Base-by-base conservation (phyloP, 1,140 invertebrate species). In the Drosophila pectinifera region DNA sequence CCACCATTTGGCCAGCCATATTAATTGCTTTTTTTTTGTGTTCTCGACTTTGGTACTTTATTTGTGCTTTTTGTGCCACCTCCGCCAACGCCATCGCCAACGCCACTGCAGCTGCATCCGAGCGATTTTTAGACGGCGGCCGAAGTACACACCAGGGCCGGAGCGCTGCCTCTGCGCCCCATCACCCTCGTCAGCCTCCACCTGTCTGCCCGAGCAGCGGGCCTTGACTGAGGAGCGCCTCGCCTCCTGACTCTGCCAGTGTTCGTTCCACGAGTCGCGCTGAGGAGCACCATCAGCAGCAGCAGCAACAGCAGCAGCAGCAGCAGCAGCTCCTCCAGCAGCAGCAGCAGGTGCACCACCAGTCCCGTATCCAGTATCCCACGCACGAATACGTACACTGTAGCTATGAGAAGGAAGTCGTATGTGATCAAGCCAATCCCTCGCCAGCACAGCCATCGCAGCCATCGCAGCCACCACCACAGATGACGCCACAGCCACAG, bases 111-210 rank as follows among this genome's bases (percentile, higher is more conserved):
- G 94, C 93, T 94, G 94, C 94, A 81, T 94, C 93, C 90, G 94
- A 95, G 93, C 94, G 93, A 92, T 94, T 93, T 94, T 94, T 94
- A 92, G 93, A 93, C 93, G 94, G 90, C 91, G 90, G 85, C 89
- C 85, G 89, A 92, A 92, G 83, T 92, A 91, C 86, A 89, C 91
- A 91, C 77, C 91, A 92, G 86, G 91, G 82, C 89, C 91, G 90
- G 90, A 92, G 74, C 90, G 91, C 73, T 92, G 91, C 80, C 84
- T 92, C 90, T 92, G 91, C 67, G 91, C 92, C 91, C 91, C 92
- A 92, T 92, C 92, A 92, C 91, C 91, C 85, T 92, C 92, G 91
- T 92, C 92, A 92, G 91, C 92, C 90, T 92, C 88, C 82, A 92
- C 91, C 91, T 92, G 91, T 72, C 73, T 92, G 90, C 91, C 92